These are phyloP conservation scores for Rhogogaster chlorosoma DNA, from an alignment of 2,888 invertebrate species.

Conservation along the genomic window DNA sequence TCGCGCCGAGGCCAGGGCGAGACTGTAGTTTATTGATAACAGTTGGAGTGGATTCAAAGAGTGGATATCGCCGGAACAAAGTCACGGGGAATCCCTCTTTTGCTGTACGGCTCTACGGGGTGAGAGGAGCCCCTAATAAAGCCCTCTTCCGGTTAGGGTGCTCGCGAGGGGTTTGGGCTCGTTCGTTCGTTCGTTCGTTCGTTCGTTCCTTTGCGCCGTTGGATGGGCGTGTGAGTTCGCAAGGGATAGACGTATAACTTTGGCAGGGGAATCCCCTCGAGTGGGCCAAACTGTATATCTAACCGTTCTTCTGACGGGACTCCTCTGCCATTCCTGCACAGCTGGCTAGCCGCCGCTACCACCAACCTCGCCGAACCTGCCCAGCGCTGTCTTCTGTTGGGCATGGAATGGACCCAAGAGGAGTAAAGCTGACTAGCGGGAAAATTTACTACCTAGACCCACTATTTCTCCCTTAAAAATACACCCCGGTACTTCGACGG, in stretches of 20 bases:
- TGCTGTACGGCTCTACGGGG: neutral
- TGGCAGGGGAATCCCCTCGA: constrained; percentile 62
- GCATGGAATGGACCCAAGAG: constrained; percentile 43
- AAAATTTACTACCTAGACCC: constrained; percentile 47
- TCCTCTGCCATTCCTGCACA: constrained; percentile 53
- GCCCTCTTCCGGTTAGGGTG: constrained; percentile 30
- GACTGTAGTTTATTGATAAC: neutral
- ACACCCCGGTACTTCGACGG: constrained; percentile 50
- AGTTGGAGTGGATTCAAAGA: constrained; percentile 1
- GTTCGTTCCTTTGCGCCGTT: constrained; percentile 60
- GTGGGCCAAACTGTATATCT: constrained; percentile 66
- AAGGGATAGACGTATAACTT: constrained; percentile 43
- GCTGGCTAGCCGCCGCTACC: constrained; percentile 11
- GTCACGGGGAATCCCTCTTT: constrained; percentile 14
- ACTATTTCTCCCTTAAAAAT: constrained; percentile 56
- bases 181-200: constrained; percentile 62
- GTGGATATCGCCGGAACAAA: neutral
- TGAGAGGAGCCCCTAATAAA: constrained; percentile 18
- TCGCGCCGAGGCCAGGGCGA: neutral
- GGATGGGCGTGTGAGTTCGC: constrained; percentile 63
- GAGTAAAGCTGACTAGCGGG: constrained; percentile 33
- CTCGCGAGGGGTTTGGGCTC: constrained; percentile 62
- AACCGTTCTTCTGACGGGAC: constrained; percentile 60
- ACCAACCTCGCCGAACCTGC: constrained; percentile 9
- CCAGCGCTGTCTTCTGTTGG: constrained; percentile 46